Evolutionary conservation across 2,888 invertebrate species (phyloP).

Genomic region (Ditylenchus weischeri): DNA sequence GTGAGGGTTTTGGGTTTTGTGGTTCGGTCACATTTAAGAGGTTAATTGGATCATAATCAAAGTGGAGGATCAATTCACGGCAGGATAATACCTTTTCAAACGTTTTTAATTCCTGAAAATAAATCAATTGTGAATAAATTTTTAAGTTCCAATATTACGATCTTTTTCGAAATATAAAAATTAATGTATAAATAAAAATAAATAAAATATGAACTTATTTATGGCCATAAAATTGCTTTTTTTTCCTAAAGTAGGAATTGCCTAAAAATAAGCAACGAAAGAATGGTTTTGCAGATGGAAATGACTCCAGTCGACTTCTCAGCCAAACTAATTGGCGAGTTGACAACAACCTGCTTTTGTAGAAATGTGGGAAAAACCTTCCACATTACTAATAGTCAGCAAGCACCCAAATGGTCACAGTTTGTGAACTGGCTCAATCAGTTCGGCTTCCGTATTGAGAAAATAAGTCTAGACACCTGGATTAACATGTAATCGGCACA

Average conservation of each 20-base stretch:
- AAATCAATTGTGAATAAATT: no score
- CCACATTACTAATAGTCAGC: conserved; percentile 58
- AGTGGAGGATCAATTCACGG: no score
- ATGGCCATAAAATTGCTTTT: no score
- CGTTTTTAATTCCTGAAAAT: no score
- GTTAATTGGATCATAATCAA: no score
- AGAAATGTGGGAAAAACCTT: conserved; percentile 59
- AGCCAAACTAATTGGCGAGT: conserved; percentile 55
- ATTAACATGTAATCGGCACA: conserved; percentile 48
- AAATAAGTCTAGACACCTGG: conserved; percentile 58
- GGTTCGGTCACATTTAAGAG: no score
- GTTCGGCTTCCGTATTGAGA: conserved; percentile 58
- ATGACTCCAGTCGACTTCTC: conserved; percentile 62
- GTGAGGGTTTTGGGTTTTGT: conserved; percentile 18
- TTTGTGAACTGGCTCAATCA: conserved; percentile 60
- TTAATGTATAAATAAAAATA: no score
- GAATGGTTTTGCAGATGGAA: conserved; percentile 52
- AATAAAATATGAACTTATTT: no score
- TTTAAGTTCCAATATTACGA: background rate
- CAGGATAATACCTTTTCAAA: no score
- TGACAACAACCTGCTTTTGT: conserved; percentile 55
- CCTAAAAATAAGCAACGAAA: no score
- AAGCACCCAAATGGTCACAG: conserved; percentile 54
- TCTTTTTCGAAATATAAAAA: conserved; percentile 11
- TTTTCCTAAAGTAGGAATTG: no score